Conservation (phyloP, 2,113 vertebrate species). For the Etheostoma cragini region DNA sequence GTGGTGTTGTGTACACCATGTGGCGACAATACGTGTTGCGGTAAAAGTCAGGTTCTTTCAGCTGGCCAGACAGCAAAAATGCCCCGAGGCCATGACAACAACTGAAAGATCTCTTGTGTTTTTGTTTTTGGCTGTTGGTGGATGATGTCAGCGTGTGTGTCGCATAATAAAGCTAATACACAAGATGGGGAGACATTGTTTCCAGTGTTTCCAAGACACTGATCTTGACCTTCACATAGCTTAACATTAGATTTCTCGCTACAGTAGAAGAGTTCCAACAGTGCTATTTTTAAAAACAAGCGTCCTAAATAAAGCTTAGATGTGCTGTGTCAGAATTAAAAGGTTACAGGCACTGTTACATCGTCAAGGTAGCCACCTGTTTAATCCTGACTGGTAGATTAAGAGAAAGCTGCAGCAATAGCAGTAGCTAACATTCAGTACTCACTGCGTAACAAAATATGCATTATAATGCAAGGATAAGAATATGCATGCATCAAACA, state of each 20-base stretch:
- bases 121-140: not conserved
- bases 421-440: no score
- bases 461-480: no score
- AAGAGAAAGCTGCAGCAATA: not conserved
- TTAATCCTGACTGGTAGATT: not conserved
- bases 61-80: not conserved
- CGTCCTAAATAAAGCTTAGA: conserved; percentile 48
- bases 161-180: not conserved
- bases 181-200: not conserved
- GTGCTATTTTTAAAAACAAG: conserved; percentile 62
- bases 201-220: not conserved
- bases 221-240: conserved; percentile 40
- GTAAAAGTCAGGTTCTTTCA: conserved; percentile 14
- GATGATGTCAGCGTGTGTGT: not conserved
- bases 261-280: conserved; percentile 19
- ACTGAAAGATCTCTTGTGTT: not conserved
- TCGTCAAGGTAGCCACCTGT: conserved; percentile 29
- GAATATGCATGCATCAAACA: no score
- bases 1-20: conserved; percentile 35
- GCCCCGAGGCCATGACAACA: not conserved
- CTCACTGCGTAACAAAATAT: no score
- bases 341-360: conserved; percentile 29
- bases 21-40: not conserved
- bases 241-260: conserved; percentile 21
- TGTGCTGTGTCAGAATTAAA: conserved; percentile 61